Evolutionary conservation across 2,797 vertebrate species (phyloP).

Genomic region (Simalia tracyae): DNA sequence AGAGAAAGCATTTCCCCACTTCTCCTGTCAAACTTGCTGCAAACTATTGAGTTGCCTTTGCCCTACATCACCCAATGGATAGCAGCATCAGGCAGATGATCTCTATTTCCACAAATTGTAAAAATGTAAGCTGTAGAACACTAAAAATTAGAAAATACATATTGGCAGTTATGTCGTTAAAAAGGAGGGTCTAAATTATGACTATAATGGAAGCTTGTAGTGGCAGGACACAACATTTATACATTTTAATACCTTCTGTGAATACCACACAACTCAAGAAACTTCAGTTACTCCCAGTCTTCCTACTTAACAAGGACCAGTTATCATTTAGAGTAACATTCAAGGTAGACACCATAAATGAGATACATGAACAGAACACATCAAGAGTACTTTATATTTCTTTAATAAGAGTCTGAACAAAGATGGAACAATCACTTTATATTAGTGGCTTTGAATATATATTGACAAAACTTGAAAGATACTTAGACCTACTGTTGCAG

Average conservation of each 20-base stretch:
- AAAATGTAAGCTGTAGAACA: background rate
- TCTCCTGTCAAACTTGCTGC: background rate
- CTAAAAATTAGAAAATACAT: background rate
- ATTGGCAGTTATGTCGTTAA: background rate
- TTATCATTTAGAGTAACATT: background rate
- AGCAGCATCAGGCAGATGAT: background rate
- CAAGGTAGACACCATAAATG: background rate
- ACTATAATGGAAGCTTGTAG: background rate
- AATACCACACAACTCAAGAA: background rate
- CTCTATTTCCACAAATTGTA: background rate
- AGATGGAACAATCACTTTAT: background rate
- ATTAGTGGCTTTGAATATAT: background rate
- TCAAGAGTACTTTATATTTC: background rate
- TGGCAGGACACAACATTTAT: background rate
- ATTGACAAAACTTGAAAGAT: background rate
- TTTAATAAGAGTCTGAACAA: background rate
- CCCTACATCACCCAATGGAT: background rate
- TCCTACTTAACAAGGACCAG: background rate
- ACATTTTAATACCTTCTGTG: background rate
- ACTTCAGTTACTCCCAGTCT: background rate
- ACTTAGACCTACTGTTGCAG: background rate
- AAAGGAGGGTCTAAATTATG: background rate
- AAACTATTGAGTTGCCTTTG: background rate
- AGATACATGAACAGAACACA: background rate
- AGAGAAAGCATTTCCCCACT: background rate